Evolutionary conservation across 2,113 vertebrate species (phyloP), one percentile per base, ranked within the genome.

Genomic region (Myxocyprinus asiaticus): DNA sequence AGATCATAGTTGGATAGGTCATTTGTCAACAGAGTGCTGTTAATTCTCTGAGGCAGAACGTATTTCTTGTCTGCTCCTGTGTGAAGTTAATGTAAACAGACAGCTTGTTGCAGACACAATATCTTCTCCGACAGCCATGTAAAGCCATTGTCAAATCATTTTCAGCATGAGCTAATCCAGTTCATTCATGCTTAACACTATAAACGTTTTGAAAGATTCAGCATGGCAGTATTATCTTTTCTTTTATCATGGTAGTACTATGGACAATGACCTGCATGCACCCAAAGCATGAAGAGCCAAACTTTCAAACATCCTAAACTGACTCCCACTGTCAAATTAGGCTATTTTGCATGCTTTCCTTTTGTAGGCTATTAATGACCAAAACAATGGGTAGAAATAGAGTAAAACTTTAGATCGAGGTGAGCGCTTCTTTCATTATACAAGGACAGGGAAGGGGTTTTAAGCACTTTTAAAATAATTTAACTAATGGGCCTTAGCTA

Each of bases 111-210:
- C n/a, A 56, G 45, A 53, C 50, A 55, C 47, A 17, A 63, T 72
- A 80, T 72, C 42, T 8, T 42, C 59, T 17, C 50, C 50, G 77
- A 69, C 58, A 69, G 17, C 43, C 65, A 64, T 70, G 45, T 33
- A 59, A 64, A 83, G 73, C 22, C 22, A n/a, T 17, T 80, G 77
- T 22, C 77, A 7, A 12, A 17, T 47, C 55, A 48, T 70, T 79
- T 33, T 70, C 58, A 48, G 8, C 45, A 33, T 69, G 81, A 48
- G 17, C 59, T 66, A 80, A 79, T 64, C 50, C 70, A 83, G 70
- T 79, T 33, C 51, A 55, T 64, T 11, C 65, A 55, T 50, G 53
- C 43, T 70, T 17, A 70, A 68, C 67, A 12, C 14, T 48, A 51
- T 6, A 61, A 10, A 17, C 9, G 14, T 9, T 48, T 10, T 50